Evolutionary conservation across 1,140 invertebrate genomes (phyloP), one percentile per base, ranked within the genome.

Genomic region (Stegodyphus dumicola): DNA sequence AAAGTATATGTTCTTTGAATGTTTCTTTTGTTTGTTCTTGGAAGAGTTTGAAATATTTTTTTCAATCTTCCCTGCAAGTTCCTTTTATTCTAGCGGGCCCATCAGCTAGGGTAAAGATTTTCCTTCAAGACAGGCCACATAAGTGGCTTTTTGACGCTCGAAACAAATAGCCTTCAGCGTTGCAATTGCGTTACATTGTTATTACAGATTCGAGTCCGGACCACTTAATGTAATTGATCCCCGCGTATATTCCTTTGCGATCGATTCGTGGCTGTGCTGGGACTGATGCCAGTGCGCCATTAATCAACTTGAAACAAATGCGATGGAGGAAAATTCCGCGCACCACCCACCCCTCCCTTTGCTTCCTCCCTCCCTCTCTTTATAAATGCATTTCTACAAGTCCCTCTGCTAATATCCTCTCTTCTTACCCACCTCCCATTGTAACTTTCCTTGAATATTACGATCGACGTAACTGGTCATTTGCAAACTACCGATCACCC

Each of bases 121-220:
- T 60, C 33, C 74, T 66, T 70, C 66, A 79, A 79, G 77, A 33
- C 17, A 65, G 77, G 77, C 77, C 13, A 11, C 71, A 54, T 83
- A 83, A 83, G 80, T 83, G 71, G 80, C 80, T 83, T 83, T 83
- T 83, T 83, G 80, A 83, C 80, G 80, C 80, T 60, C 73, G 80
- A 85, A 85, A 85, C 81, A 85, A 85, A 85, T 85, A 85, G 81
- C 81, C 81, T 85, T 85, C 81, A 76, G 73, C 81, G 81, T 85
- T 85, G 81, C 80, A 83, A 83, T 83, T 85, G 81, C 81, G 81
- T 85, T 85, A 85, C 81, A 85, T 85, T 85, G 81, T 85, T 85
- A 85, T 85, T 85, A 85, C 81, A 67, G 81, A 77, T 85, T 85
- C 81, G 74, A 85, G 81, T 85, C 81, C 51, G 73, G 73, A 85